Evolutionary conservation across 2,888 invertebrate genomes (phyloP), one percentile per base, ranked within the genome.

Genomic region (Zootermopsis nevadensis): DNA sequence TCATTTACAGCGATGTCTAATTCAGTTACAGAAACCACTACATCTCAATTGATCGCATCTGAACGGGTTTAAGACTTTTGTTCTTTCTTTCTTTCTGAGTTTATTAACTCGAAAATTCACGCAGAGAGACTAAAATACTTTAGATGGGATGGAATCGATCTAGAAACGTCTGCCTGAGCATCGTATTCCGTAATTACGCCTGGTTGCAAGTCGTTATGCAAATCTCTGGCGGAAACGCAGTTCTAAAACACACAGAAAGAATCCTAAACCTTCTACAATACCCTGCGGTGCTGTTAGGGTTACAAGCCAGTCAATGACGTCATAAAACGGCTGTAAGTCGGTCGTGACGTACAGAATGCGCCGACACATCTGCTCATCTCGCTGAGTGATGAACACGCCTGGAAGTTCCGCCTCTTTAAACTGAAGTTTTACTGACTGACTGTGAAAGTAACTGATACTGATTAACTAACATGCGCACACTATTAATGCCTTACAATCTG

Each of bases 331-430:
- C 33, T 74, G 6, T 12, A 38, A 24, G 74, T 22, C 42, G 19
- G n/a, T n/a, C n/a, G 22, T 33, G n/a, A 35, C 31, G 24, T 74
- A 38, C 15, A 19, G 74, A 12, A n/a, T 77, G 53, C 30, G 77
- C 48, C 1, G 48, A 27, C 30, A 53, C 22, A n/a, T 76, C 91
- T 35, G 90, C 55, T 12, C 27, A n/a, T 30, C 15, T 55, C 55
- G 8, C 35, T 48, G 19, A 48, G 48, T 48, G 48, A 48, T 48
- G 19, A 48, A 48, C 19, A 48, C 19, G 19, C 19, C 48, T 48
- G 15, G 48, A 15, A 19, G 48, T 15, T 48, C 19, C n/a, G n/a
- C n/a, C n/a, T n/a, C n/a, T n/a, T n/a, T n/a, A n/a, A n/a, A n/a
- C n/a, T 15, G 15, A 12, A 4, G 48, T 48, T 15, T 48, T 48